A percentile compares a stretch with the other conserved stretches of the same genome.
Conservation (phyloP, 1,140 invertebrate genomes). For the Gonatopus flavifemur region DNA sequence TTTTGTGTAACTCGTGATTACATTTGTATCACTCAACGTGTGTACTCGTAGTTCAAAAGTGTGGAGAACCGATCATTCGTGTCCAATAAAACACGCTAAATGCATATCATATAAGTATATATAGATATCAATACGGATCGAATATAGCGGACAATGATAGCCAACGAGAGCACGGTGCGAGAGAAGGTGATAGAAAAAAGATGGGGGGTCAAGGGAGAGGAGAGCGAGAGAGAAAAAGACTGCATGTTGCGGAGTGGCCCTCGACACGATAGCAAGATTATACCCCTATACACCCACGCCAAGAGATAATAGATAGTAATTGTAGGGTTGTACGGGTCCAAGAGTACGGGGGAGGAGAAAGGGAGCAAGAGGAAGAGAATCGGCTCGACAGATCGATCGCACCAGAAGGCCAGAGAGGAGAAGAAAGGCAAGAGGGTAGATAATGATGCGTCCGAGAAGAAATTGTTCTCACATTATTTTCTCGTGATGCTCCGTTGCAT, state of each 20-base stretch:
- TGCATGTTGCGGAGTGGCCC: constrained; percentile 29
- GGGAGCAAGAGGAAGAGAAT: constrained; percentile 32
- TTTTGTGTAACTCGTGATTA: no score
- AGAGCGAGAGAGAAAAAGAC: constrained; percentile 11
- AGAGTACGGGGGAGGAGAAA: no score
- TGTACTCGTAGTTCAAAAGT: no score
- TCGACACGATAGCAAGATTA: constrained; percentile 40
- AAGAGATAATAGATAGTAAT: constrained; percentile 41
- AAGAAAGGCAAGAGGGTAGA: constrained; percentile 21
- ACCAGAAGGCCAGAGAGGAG: constrained; percentile 5
- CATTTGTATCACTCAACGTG: no score
- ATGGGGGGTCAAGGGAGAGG: constrained; percentile 1
- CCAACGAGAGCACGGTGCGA: not conserved
- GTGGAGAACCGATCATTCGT: no score
- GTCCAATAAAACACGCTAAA: no score
- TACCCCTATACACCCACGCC: constrained; percentile 40
- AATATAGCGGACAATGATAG: not conserved
- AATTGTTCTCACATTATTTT: constrained; percentile 40
- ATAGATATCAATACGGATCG: not conserved
- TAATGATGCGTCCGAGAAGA: constrained; percentile 30
- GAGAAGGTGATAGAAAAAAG: not conserved
- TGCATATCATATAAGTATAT: no score
- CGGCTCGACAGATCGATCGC: constrained; percentile 37
- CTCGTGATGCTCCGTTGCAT: constrained; percentile 24
- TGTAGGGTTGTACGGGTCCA: constrained; percentile 34